Evolutionary conservation across 2,797 vertebrate genomes (phyloP), one percentile per base, ranked within the genome.

Genomic region (Lophius americanus): DNA sequence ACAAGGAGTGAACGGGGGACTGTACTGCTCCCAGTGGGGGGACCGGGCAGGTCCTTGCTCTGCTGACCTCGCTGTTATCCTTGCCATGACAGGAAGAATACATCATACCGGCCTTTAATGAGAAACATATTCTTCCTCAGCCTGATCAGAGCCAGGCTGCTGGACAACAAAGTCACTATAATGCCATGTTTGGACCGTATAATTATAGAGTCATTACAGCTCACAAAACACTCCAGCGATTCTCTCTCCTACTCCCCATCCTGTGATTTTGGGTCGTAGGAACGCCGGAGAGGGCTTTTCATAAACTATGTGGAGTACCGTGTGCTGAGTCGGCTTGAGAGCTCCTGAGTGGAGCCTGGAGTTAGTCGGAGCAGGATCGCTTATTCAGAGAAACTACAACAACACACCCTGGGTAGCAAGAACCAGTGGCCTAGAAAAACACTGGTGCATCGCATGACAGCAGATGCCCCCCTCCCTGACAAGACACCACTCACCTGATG

Each of bases 11-110:
- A 64, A 78, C 75, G 47, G 14, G 4, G 64, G 47, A 51, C 60
- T 36, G 64, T 56, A 56, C 71, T 83, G 73, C 71, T 85, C 92
- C 89, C 85, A 88, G 92, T 93, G 93, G 93, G 92, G 47, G 51
- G 50, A 23, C 23, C 23, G 23, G 9, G 52, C 60, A 38, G 65
- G 51, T 70, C 60, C 89, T 90, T 62, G 86, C 90, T 95, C 92
- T 70, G 86, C 92, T 88, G 87, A 88, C 88, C 92, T 93, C 83
- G 85, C 91, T 97, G 96, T 96, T 97, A 96, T 96, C 95, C 94
- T 95, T 94, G 91, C 91, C 72, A 58, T 96, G 95, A 96, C 95
- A 95, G 94, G 92, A 93, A 95, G 92, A 95, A 96, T 96, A 94
- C 87, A 96, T 97, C 96, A 95, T 84, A 55, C 48, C 9, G 81